These are phyloP conservation scores for Gerris lacustris DNA, from an alignment of 2,888 invertebrate genomes.

Conservation along the genomic window DNA sequence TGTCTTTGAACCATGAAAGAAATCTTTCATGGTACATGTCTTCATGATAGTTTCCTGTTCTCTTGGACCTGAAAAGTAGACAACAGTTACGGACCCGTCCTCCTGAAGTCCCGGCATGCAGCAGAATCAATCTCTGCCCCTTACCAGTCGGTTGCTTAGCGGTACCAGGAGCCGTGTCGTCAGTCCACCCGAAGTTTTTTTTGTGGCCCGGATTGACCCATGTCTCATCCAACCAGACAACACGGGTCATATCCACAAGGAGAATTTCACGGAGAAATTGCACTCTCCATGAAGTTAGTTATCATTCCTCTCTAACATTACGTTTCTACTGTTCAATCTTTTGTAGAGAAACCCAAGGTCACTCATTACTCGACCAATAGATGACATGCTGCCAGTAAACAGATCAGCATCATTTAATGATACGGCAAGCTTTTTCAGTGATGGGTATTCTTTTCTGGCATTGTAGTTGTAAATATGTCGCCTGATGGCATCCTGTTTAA, in stretches of 20 bases:
- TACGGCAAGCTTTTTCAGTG: constrained; percentile 6
- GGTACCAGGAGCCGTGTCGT: constrained; percentile 6
- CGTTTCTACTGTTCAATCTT: not conserved
- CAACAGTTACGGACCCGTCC: not conserved
- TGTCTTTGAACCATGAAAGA: constrained; percentile 10
- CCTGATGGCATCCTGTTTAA: constrained; percentile 12
- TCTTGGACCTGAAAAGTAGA: constrained; percentile 10
- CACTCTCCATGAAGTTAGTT: constrained; percentile 12
- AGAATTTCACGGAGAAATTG: constrained; percentile 11
- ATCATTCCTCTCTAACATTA: not conserved
- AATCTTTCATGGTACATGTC: constrained; percentile 13
- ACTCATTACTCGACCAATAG: not conserved
- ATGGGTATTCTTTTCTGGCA: constrained; percentile 13
- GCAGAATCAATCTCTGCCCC: constrained; percentile 13
- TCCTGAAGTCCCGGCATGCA: constrained; percentile 9
- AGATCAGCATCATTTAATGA: constrained; percentile 8
- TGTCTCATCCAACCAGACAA: constrained; percentile 16
- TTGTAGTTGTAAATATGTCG: constrained; percentile 12
- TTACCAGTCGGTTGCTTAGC: constrained; percentile 9
- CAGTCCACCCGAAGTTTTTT: constrained; percentile 9
- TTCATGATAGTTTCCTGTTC: constrained; percentile 14
- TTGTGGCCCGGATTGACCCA: constrained; percentile 17
- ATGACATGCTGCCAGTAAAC: constrained; percentile 9
- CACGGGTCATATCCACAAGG: not conserved
- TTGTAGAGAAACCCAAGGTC: constrained; percentile 9